phyloP scores from a whole-genome alignment of 1,140 invertebrate species.

The Scaptomyza montana region DNA sequence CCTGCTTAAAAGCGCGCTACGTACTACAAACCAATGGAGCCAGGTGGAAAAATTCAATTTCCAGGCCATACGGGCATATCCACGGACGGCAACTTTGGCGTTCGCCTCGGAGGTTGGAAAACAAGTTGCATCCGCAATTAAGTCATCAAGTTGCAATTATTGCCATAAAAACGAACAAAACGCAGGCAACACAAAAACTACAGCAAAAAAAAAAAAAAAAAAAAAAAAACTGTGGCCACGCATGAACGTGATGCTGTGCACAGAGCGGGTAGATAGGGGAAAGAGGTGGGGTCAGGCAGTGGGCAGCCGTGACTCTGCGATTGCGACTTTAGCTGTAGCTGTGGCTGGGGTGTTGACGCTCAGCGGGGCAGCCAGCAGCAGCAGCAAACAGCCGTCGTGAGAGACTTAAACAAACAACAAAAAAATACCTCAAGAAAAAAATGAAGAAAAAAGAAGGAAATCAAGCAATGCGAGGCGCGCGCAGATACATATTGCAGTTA shows the following conservation, averaged over 20 bases:
- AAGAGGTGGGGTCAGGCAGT: slow-evolving; percentile 7
- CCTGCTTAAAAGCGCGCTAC: slow-evolving; percentile 67
- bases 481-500: slow-evolving; percentile 56
- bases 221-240: slow-evolving; percentile 75
- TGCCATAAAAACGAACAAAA: slow-evolving; percentile 82
- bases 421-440: slow-evolving; percentile 30
- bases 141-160: slow-evolving; percentile 83
- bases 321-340: slow-evolving; percentile 13
- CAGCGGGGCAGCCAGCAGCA: slow-evolving; percentile 61
- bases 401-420: slow-evolving; percentile 71
- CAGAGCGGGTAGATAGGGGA: slow-evolving; percentile 11
- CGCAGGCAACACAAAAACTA: slow-evolving; percentile 45
- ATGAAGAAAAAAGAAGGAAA: slow-evolving; percentile 36
- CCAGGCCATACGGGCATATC: slow-evolving; percentile 55
- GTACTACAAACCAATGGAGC: slow-evolving; percentile 10
- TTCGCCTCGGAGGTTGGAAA: slow-evolving; percentile 61
- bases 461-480: slow-evolving; percentile 28
- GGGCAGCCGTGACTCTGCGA: slow-evolving; percentile 30
- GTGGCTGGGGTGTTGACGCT: slow-evolving; percentile 68
- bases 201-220: too few relatives aligned
- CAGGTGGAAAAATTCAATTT: slow-evolving; percentile 83
- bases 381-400: slow-evolving; percentile 33
- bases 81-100: neutral
- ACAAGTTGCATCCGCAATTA: slow-evolving; percentile 82
- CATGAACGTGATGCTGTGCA: slow-evolving; percentile 73